Evolutionary conservation across 2,888 invertebrate genomes (phyloP).

Genomic region (Lasiommata megera): DNA sequence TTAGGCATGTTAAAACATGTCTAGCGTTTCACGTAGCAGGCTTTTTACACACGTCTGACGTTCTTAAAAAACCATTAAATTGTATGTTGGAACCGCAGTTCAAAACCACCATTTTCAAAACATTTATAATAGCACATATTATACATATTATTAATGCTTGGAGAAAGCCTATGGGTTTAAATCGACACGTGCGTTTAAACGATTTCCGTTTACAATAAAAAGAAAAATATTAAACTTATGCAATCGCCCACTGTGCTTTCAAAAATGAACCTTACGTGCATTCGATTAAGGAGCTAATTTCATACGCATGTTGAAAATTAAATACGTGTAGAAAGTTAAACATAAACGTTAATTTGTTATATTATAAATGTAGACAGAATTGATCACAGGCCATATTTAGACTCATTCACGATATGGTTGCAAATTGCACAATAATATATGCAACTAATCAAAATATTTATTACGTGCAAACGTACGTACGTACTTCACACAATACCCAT

Average conservation of each 20-base stretch:
- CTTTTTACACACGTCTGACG: too few relatives aligned
- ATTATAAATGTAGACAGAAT: neutral
- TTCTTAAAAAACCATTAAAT: too few relatives aligned
- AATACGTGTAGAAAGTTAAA: neutral
- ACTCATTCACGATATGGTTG: neutral
- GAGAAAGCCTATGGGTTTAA: constrained; percentile 12
- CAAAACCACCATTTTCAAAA: constrained; percentile 5
- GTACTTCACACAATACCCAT: too few relatives aligned
- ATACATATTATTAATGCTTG: constrained; percentile 7
- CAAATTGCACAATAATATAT: neutral
- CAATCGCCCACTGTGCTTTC: neutral
- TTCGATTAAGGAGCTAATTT: neutral
- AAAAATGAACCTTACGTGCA: neutral
- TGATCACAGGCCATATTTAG: neutral
- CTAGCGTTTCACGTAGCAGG: too few relatives aligned
- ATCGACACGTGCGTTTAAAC: constrained; percentile 16
- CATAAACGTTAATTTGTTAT: neutral
- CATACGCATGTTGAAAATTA: neutral
- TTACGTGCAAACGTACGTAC: too few relatives aligned
- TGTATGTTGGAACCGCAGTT: neutral
- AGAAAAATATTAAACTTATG: neutral
- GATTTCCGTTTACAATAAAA: constrained; percentile 19
- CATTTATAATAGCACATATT: neutral
- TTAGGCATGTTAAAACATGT: too few relatives aligned
- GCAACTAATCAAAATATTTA: too few relatives aligned